Conservation (phyloP, 92 coral and sea anemone genomes). For the Porites divaricata region DNA sequence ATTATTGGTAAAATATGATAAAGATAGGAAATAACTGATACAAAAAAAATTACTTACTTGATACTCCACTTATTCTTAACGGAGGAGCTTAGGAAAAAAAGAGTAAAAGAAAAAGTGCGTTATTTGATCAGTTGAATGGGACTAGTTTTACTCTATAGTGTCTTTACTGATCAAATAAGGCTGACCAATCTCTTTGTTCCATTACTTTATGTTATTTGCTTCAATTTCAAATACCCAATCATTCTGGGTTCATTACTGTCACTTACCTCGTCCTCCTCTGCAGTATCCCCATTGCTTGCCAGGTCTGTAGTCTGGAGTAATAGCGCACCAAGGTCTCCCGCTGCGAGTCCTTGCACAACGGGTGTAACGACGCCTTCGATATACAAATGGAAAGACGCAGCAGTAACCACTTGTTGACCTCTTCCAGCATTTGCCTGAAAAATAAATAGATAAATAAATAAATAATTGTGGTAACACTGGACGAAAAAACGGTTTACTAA, state of each 20-base stretch:
- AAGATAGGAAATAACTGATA: too few relatives aligned
- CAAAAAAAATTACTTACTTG: constrained; percentile 26
- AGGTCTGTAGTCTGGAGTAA: constrained; percentile 21
- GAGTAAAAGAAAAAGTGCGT: background rate
- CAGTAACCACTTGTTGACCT: constrained; percentile 39
- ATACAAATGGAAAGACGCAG: constrained; percentile 31
- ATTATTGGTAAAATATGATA: too few relatives aligned
- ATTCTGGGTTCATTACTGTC: background rate
- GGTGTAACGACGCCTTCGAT: constrained; percentile 43
- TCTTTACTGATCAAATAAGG: background rate
- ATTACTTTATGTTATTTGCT: too few relatives aligned
- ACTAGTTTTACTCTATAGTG: background rate
- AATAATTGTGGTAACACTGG: too few relatives aligned
- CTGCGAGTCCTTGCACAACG: constrained; percentile 22
- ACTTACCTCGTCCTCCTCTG: constrained; percentile 34
- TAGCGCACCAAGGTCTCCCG: constrained; percentile 33
- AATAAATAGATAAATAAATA: background rate
- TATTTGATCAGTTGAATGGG: background rate
- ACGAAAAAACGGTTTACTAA: too few relatives aligned
- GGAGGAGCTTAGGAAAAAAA: constrained; percentile 28
- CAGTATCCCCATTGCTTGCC: constrained; percentile 37
- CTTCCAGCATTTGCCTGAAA: constrained; percentile 22
- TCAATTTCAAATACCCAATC: too few relatives aligned
- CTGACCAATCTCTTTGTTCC: too few relatives aligned
- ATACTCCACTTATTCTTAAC: constrained; percentile 11